phyloP scores from a whole-genome alignment of 2,113 vertebrate species.

The Cromileptes altivelis region DNA sequence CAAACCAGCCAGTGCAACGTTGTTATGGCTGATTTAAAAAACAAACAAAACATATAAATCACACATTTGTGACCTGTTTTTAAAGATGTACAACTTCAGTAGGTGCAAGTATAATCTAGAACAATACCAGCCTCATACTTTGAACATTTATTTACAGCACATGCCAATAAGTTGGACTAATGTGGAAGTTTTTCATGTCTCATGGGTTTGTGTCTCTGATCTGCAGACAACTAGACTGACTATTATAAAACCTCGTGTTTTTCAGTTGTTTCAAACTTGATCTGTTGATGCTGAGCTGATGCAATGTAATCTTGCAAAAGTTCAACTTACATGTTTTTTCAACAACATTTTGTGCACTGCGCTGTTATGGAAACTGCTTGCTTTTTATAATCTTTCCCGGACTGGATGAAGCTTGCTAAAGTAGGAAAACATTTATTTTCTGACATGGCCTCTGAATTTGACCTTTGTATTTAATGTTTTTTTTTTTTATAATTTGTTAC shows the following conservation, averaged over 20 bases:
- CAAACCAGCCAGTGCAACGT: no score
- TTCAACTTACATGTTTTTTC: background rate
- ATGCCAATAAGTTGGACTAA: no score
- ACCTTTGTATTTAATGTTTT: conserved; percentile 1
- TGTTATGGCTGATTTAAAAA: no score
- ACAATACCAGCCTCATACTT: no score
- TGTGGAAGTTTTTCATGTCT: no score
- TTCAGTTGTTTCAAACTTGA: background rate
- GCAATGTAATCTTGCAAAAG: background rate
- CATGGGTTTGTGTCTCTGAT: background rate
- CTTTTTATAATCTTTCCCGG: background rate
- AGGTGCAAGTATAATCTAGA: no score
- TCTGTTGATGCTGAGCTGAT: no score
- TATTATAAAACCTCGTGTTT: background rate
- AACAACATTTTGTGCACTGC: background rate
- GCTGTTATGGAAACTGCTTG: background rate
- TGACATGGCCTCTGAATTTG: background rate
- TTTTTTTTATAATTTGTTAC: background rate
- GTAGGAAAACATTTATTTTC: background rate
- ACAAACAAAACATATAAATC: no score
- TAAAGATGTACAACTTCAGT: no score
- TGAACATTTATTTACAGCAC: no score
- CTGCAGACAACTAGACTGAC: background rate
- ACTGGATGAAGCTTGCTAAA: background rate
- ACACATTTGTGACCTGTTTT: no score